Percentiles rank a stretch among this genome's conserved stretches.
These are phyloP conservation scores for Gavialis gangeticus DNA, from an alignment of 2,113 vertebrate species.

Conservation along the genomic window DNA sequence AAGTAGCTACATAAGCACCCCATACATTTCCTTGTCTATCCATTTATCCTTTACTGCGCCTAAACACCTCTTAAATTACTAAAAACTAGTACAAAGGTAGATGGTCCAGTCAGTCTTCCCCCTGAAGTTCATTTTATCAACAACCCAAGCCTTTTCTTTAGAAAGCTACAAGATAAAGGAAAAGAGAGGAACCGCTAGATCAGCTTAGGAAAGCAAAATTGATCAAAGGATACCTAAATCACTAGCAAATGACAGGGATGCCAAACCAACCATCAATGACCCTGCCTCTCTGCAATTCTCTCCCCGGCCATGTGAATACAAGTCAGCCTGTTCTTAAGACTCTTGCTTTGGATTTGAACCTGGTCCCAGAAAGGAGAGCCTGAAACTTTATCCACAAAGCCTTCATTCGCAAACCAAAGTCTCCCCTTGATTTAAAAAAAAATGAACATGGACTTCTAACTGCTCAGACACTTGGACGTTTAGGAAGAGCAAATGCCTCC, in stretches of 20 bases:
- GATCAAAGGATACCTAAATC: constrained; percentile 24
- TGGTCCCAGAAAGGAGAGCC: constrained; percentile 2
- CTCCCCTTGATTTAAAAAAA: background rate
- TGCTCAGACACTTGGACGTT: background rate
- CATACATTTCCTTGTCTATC: background rate
- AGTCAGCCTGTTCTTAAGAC: background rate
- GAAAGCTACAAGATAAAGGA: background rate
- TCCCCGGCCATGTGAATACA: background rate
- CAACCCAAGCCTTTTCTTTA: background rate
- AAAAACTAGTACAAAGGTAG: background rate
- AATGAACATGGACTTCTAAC: background rate
- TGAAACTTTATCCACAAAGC: constrained; percentile 34
- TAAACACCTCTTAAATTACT: background rate
- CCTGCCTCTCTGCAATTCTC: background rate
- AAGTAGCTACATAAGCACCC: rapidly evolving
- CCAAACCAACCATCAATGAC: constrained; percentile 15
- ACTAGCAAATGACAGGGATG: constrained; percentile 15
- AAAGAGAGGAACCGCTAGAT: background rate
- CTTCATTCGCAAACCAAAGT: background rate
- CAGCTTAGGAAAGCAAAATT: constrained; percentile 1
- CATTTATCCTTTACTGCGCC: no score
- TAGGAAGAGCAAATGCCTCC: background rate
- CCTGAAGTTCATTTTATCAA: background rate
- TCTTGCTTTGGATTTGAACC: constrained; percentile 26
- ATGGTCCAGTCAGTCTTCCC: background rate